These are phyloP conservation scores for Thunnus thynnus DNA, from an alignment of 2,113 vertebrate genomes.

Conservation along the genomic window DNA sequence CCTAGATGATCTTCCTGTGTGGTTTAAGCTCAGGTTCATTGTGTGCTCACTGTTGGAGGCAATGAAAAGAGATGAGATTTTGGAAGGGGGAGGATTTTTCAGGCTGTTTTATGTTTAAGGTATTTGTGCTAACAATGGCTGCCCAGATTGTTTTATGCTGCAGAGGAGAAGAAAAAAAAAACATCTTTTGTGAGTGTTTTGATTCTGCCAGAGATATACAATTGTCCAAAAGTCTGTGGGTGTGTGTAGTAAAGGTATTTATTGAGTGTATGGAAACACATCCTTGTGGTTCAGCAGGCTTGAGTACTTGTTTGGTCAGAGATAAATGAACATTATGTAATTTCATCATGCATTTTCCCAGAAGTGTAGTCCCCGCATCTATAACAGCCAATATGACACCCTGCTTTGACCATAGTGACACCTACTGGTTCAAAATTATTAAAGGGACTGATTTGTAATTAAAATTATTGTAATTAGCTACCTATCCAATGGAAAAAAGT, in stretches of 20 bases:
- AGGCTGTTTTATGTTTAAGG: neutral
- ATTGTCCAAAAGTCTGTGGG: neutral
- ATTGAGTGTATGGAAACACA: neutral
- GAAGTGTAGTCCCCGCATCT: neutral
- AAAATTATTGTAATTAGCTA: neutral
- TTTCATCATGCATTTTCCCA: neutral
- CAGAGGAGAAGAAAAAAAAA: neutral
- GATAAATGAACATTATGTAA: slow-evolving; percentile 1
- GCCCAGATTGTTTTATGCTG: neutral
- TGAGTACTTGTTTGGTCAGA: neutral
- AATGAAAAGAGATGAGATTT: slow-evolving; percentile 44
- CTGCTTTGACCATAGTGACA: slow-evolving; percentile 4
- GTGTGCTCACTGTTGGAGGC: neutral
- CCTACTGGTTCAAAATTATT: neutral
- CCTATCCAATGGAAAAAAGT: neutral
- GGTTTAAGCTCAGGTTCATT: slow-evolving; percentile 53
- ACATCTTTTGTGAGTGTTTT: neutral
- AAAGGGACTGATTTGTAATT: neutral
- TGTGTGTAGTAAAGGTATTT: neutral
- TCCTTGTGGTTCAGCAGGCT: neutral
- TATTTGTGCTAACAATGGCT: neutral
- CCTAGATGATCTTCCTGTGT: slow-evolving; percentile 41
- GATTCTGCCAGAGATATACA: neutral
- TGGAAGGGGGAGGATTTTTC: slow-evolving; percentile 6
- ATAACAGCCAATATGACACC: neutral